Conservation (phyloP, 2,113 vertebrate species). For the Bubalus kerabau region DNA sequence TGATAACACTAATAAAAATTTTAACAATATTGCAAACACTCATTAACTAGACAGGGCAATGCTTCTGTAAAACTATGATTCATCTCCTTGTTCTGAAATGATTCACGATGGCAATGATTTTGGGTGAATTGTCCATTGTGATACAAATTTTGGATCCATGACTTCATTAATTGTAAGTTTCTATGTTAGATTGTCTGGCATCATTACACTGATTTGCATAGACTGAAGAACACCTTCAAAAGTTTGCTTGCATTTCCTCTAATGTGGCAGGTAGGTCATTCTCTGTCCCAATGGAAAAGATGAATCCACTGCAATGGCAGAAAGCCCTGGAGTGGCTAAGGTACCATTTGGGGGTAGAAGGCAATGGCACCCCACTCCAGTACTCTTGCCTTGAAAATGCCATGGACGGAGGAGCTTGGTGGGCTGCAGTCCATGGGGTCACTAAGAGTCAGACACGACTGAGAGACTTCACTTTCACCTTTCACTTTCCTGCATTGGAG, state of each 20-base stretch:
- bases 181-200: background rate
- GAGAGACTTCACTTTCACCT: too few relatives aligned
- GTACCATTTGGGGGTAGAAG: background rate
- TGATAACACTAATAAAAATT: conserved; percentile 26
- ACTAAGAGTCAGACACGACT: too few relatives aligned
- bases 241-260: conserved; percentile 19
- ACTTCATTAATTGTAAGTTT: conserved; percentile 24
- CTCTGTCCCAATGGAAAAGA: background rate
- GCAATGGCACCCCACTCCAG: too few relatives aligned
- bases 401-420: too few relatives aligned
- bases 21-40: background rate
- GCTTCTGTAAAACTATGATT: conserved; percentile 27
- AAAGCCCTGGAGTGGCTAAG: background rate
- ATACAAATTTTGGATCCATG: conserved; percentile 13
- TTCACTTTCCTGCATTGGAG: too few relatives aligned
- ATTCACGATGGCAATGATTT: background rate
- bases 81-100: conserved; percentile 12
- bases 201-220: background rate
- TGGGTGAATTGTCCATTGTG: conserved; percentile 5
- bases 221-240: background rate
- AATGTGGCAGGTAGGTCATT: background rate
- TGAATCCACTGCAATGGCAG: background rate
- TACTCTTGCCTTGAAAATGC: too few relatives aligned
- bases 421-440: too few relatives aligned
- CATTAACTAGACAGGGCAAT: background rate